Evolutionary conservation across 2,888 invertebrate species (phyloP).

Genomic region (Ophion obscuratus): DNA sequence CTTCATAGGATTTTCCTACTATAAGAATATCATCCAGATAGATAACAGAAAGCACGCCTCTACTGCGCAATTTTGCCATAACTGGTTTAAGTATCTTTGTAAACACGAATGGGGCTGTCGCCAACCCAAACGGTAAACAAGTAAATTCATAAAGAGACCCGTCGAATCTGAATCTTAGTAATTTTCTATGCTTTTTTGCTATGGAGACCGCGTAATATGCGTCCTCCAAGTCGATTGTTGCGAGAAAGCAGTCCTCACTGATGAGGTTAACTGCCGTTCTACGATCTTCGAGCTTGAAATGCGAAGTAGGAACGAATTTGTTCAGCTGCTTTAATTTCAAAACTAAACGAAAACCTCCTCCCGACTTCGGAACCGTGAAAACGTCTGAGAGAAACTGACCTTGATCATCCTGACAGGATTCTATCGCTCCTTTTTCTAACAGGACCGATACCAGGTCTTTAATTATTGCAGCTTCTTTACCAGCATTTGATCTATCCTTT

Average conservation of each 20-base stretch:
- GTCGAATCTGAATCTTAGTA: conserved; percentile 34
- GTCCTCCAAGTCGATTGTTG: not conserved
- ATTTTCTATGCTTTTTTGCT: conserved; percentile 26
- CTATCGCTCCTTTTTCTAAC: conserved; percentile 33
- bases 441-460: conserved; percentile 2
- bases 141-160: conserved; percentile 28
- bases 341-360: too few relatives aligned
- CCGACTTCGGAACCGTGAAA: too few relatives aligned
- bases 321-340: too few relatives aligned
- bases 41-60: too few relatives aligned
- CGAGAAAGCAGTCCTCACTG: conserved; percentile 38
- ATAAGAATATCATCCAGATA: too few relatives aligned
- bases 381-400: conserved; percentile 68
- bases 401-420: not conserved
- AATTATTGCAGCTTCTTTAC: conserved; percentile 29
- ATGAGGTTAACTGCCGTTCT: conserved; percentile 52
- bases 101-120: not conserved
- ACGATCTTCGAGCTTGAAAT: conserved; percentile 73
- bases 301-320: too few relatives aligned
- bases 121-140: conserved; percentile 42
- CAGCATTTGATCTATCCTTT: conserved; percentile 11
- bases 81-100: too few relatives aligned
- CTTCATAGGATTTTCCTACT: too few relatives aligned
- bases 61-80: too few relatives aligned
- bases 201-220: conserved; percentile 44